Base-by-base conservation (phyloP, 2,888 invertebrate species). In the Eudemis profundana region DNA sequence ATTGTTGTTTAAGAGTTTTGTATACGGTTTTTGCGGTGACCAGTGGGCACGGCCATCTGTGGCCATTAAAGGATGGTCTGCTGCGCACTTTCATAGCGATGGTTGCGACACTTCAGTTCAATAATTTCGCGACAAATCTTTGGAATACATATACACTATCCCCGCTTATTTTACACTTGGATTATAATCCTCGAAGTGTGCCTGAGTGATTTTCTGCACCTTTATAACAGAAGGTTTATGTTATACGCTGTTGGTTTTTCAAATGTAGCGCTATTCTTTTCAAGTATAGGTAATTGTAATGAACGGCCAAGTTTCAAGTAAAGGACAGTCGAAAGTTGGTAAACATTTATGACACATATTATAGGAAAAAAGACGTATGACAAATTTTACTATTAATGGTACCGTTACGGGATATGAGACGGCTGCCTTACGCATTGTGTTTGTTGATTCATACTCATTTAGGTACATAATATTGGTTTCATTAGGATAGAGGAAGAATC, bases 1-100 rank as follows among this genome's bases (percentile, higher is more conserved):
- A 77, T 76, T 80, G 80, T 83, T 76, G 69, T 69, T 73, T 61
- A 69, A 76, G 73, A 70, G 67, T 61, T 74, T 68, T 68, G 56
- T 66, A 44, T 70, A 65, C 54, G 68, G 57, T 60, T 66, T 64
- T 66, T 42, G 61, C 68, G 67, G 57, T 74, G 76, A 71, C 76
- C 75, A 72, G 67, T 70, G 70, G 68, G 60, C 66, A 68, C 51
- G 67, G 68, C 65, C 65, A 65, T 60, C 65, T 65, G 63, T 29
- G 53, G 17, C 36, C 40, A 65, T 65, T 65, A 65, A 4, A 8
- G 15, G 46, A 17, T 29, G 65, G 51, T 65, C 53, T 60, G 46
- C 10, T 65, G 65, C 10, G 21, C 17, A n/a, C 65, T 65, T 65
- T 65, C 46, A 60, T 36, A 23, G 23, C 21, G 47, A 36, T 44